Base-by-base conservation (phyloP, 1,140 invertebrate genomes). In the Drosophila persimilis region DNA sequence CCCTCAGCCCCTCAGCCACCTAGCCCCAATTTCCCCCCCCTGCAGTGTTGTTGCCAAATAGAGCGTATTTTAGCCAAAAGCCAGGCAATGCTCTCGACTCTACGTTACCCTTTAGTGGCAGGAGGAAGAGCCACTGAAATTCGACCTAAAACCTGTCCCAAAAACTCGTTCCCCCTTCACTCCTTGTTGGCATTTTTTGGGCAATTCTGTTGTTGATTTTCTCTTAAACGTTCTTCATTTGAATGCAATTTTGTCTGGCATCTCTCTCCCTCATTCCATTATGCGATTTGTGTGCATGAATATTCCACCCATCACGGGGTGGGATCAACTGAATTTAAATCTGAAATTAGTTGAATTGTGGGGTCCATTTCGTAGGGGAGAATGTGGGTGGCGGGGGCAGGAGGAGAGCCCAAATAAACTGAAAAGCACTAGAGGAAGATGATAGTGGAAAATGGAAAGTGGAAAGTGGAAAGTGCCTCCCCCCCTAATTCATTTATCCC, bases 1-100 rank as follows among this genome's bases (percentile, higher is more conserved):
- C 48, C n/a, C n/a, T n/a, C n/a, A 31, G 15, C 22, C 44, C 24
- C 24, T 29, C 57, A 15, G 46, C 22, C 48, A 41, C 15, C 29
- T 29, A 11, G 22, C 43, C 44, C 39, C 51, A 24, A 26, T 8
- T 6, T n/a, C 47, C 44, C 17, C 17, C 17, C 31, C 22, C 62
- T 54, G 15, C 67, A 88, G 83, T 88, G 78, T 86, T 88, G 78
- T 78, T 86, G 83, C 71, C 73, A 86, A 86, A 86, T 86, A 86
- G 83, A 88, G 83, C 83, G 74, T 76, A 83, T 78, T 86, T 83
- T 83, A 78, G 83, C 81, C 17, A 17, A 17, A 17, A 17, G 17
- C 17, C 17, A 17, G 17, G 0, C 17, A 39, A 39, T 39, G 11
- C 35, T 39, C 13, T 11, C 0, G 35, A 39, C 35, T 11, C 11